These are phyloP conservation scores for Panagrolaimus sp. DNA, from an alignment of 1,140 invertebrate genomes.

Conservation along the genomic window DNA sequence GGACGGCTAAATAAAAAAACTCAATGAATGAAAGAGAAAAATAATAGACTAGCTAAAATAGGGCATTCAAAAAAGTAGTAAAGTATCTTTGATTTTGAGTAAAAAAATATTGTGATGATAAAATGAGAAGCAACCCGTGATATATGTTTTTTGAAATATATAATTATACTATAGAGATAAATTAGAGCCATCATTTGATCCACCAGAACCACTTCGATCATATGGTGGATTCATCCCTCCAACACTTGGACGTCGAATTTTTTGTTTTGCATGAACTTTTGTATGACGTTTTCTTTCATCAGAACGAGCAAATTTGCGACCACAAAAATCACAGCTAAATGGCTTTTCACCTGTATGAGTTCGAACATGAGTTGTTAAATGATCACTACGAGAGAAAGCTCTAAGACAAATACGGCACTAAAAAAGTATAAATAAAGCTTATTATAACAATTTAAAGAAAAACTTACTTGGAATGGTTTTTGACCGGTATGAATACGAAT, in stretches of 20 bases:
- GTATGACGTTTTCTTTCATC: slow-evolving; percentile 98
- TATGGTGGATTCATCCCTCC: slow-evolving; percentile 5
- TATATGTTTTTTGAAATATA: no score
- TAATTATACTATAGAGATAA: background rate
- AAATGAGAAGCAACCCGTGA: no score
- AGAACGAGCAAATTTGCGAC: slow-evolving; percentile 90
- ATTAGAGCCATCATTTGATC: slow-evolving; percentile 12
- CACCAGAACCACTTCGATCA: background rate
- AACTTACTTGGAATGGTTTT: slow-evolving; percentile 74
- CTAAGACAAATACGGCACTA: slow-evolving; percentile 97
- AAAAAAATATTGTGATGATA: no score
- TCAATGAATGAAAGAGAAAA: no score
- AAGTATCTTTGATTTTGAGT: no score
- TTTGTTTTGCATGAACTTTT: slow-evolving; percentile 93
- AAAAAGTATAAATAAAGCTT: slow-evolving; percentile 27
- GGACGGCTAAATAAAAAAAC: no score
- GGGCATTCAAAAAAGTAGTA: no score
- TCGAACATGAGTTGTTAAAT: slow-evolving; percentile 89
- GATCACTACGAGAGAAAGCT: slow-evolving; percentile 90
- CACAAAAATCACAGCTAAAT: slow-evolving; percentile 95
- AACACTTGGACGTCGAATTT: slow-evolving; percentile 53
- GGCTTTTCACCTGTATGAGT: slow-evolving; percentile 82
- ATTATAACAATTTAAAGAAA: background rate
- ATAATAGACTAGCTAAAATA: no score
- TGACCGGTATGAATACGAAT: slow-evolving; percentile 98